These are phyloP conservation scores for Ptychadena robeensis DNA, from an alignment of 2,797 vertebrate genomes.

Conservation along the genomic window DNA sequence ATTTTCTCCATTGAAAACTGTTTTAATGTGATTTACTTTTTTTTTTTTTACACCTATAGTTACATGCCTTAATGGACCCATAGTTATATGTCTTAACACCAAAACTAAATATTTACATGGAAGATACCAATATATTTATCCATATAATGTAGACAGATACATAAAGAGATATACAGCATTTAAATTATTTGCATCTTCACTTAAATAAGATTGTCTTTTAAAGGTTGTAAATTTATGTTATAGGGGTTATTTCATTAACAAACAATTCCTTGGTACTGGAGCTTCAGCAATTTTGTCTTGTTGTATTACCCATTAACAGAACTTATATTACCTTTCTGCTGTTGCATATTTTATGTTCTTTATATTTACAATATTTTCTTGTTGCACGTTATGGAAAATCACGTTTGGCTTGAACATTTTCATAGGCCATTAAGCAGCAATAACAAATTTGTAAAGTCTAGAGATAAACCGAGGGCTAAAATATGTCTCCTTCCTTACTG, in stretches of 20 bases:
- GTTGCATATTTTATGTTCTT: slow-evolving; percentile 37
- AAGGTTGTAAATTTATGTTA: not conserved
- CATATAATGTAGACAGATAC: not conserved
- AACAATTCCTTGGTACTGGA: not conserved
- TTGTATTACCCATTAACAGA: slow-evolving; percentile 32
- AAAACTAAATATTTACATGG: too few relatives aligned
- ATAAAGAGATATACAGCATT: not conserved
- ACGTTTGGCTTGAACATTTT: slow-evolving; percentile 36
- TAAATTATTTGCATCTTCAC: not conserved
- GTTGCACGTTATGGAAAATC: slow-evolving; percentile 18
- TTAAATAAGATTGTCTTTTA: not conserved
- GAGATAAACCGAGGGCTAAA: slow-evolving; percentile 34
- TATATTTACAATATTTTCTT: slow-evolving; percentile 42
- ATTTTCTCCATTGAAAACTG: too few relatives aligned
- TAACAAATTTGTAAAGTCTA: slow-evolving; percentile 45
- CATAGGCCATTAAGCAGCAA: slow-evolving; percentile 31
- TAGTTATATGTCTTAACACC: too few relatives aligned
- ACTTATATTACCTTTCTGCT: slow-evolving; percentile 37
- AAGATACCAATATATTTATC: too few relatives aligned
- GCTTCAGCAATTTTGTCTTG: not conserved
- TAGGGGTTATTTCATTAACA: slow-evolving; percentile 18
- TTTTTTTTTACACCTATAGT: too few relatives aligned
- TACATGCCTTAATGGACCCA: too few relatives aligned
- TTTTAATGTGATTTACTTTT: too few relatives aligned
- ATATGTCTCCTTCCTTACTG: slow-evolving; percentile 30